These are phyloP conservation scores for Glandiceps talaboti DNA, from an alignment of 53 echinoderm and acorn worm genomes.

Conservation along the genomic window DNA sequence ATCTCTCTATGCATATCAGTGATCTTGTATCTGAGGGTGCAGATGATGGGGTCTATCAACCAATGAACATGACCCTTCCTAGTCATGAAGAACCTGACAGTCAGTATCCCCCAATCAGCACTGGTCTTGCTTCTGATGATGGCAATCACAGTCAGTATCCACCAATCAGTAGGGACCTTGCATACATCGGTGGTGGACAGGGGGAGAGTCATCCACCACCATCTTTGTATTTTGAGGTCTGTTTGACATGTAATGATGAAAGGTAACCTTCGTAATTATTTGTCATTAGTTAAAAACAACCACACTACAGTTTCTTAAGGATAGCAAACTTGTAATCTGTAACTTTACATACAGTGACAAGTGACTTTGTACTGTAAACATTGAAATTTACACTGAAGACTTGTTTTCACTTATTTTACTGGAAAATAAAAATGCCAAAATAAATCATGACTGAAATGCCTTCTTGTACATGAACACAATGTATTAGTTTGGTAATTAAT, in stretches of 20 bases:
- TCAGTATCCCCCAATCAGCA: conserved; percentile 19
- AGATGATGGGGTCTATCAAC: neutral
- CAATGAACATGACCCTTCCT: neutral
- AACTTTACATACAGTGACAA: no score
- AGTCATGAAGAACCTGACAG: neutral
- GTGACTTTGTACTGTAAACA: no score
- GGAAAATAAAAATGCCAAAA: no score
- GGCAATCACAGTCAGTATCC: conserved; percentile 14
- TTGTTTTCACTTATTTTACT: no score
- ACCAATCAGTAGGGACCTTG: conserved; percentile 7
- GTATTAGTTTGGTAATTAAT: no score
- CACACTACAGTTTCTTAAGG: no score
- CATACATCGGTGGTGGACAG: conserved; percentile 25
- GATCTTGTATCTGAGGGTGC: neutral
- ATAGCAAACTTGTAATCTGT: no score
- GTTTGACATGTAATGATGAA: conserved; percentile 3
- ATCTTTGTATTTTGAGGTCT: conserved; percentile 56
- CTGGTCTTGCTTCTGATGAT: conserved; percentile 6
- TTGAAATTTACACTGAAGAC: no score
- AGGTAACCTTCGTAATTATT: no score
- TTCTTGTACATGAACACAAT: no score
- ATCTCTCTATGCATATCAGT: neutral
- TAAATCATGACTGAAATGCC: no score
- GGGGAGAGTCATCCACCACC: conserved; percentile 30
- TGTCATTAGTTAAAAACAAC: no score